These are phyloP conservation scores for Colius striatus DNA, from an alignment of 2,113 vertebrate species.

Conservation along the genomic window DNA sequence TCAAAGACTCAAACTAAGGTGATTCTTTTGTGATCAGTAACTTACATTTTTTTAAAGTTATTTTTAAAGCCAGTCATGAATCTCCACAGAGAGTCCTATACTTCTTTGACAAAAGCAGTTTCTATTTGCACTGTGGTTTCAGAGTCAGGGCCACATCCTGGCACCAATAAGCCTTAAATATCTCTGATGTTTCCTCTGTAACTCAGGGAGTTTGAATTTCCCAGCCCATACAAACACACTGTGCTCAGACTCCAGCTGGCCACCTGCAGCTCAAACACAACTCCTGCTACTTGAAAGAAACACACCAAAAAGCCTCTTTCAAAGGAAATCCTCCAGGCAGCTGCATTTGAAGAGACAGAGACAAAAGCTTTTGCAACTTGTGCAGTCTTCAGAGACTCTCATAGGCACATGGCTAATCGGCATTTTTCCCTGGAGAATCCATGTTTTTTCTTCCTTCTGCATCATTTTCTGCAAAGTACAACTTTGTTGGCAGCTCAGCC, in stretches of 20 bases:
- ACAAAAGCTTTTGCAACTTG: constrained; percentile 32
- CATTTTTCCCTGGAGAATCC: background rate
- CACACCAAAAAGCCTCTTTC: constrained; percentile 22
- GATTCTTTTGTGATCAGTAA: background rate
- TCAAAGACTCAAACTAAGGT: background rate
- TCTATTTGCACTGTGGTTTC: background rate
- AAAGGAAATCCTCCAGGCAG: constrained; percentile 29
- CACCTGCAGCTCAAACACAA: constrained; percentile 18
- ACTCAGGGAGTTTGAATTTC: background rate
- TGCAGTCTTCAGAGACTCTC: background rate
- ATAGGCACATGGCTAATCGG: background rate
- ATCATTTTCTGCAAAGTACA: background rate
- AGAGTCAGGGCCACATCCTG: accelerated
- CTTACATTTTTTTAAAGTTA: background rate
- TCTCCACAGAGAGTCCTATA: background rate
- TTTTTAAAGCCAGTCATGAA: background rate
- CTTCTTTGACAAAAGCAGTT: background rate
- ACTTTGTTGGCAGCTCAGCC: background rate
- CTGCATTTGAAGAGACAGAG: constrained; percentile 43
- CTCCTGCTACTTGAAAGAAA: constrained; percentile 44
- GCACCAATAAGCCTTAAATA: background rate
- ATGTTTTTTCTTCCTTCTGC: background rate
- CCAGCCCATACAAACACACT: background rate
- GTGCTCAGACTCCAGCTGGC: background rate
- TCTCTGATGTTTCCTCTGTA: background rate